These are phyloP conservation scores for Schizopygopsis pylzovi DNA, from an alignment of 2,797 vertebrate species.

Conservation along the genomic window DNA sequence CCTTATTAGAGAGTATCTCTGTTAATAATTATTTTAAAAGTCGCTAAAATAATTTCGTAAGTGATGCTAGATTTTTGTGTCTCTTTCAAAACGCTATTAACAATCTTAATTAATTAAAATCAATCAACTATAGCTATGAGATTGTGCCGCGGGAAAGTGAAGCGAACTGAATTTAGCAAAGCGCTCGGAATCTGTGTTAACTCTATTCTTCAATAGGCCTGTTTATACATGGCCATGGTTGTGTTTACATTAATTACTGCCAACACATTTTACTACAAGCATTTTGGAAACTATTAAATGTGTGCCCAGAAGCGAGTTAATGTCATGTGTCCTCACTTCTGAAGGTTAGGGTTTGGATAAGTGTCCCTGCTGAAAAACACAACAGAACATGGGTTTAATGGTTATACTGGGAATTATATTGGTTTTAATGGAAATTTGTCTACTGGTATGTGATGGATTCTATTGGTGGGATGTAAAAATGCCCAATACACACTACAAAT, in stretches of 20 bases:
- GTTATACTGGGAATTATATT: no score
- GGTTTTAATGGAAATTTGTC: no score
- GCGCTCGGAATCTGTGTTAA: constrained; percentile 24
- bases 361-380: no score
- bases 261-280: background rate
- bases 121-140: background rate
- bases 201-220: background rate
- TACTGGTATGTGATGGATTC: no score
- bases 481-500: no score
- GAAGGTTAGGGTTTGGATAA: background rate
- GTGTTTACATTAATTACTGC: background rate
- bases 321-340: background rate
- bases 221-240: background rate
- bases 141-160: background rate
- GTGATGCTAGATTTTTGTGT: background rate
- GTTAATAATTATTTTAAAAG: background rate
- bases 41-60: background rate
- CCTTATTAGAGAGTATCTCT: background rate
- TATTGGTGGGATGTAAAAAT: no score
- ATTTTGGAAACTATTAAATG: background rate
- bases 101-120: background rate
- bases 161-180: background rate
- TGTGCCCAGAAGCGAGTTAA: background rate
- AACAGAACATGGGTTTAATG: no score
- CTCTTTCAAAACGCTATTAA: background rate